These are phyloP conservation scores for Caenorhabditis latens DNA, from an alignment of 1,140 invertebrate genomes.

Conservation along the genomic window DNA sequence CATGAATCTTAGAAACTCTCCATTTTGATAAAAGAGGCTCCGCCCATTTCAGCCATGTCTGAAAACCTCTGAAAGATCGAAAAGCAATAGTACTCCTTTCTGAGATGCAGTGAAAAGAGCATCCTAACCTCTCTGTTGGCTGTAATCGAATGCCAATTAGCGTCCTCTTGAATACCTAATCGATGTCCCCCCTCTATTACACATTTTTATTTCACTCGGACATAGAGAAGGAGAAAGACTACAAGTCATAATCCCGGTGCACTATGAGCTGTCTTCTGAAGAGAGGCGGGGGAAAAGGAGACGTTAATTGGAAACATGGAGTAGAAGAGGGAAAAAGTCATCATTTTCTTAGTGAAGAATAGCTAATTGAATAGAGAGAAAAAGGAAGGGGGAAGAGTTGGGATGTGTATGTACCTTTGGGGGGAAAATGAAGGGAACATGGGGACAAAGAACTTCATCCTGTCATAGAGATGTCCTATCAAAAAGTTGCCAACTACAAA, in stretches of 20 bases:
- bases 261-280: neutral
- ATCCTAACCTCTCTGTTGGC: too few species aligned
- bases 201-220: constrained; percentile 5
- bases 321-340: neutral
- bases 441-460: too few species aligned
- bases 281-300: neutral
- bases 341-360: neutral
- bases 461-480: too few species aligned
- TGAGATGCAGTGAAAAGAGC: neutral
- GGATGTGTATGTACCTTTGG: too few species aligned
- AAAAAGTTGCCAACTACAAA: too few species aligned
- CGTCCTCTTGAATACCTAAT: constrained; percentile 49
- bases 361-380: constrained; percentile 22
- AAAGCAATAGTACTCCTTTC: neutral
- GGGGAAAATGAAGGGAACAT: too few species aligned
- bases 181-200: neutral
- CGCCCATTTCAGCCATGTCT: too few species aligned
- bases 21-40: too few species aligned
- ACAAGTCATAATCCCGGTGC: constrained; percentile 52
- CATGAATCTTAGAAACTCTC: too few species aligned
- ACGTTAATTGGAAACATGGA: constrained; percentile 38
- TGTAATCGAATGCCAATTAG: constrained; percentile 55
- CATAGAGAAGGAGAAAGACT: neutral
- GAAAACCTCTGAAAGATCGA: neutral
- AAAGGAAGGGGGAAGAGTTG: neutral